Percentiles rank a stretch among this genome's conserved stretches.
These are phyloP conservation scores for Salvelinus fontinalis DNA, from an alignment of 2,113 vertebrate genomes.

Conservation along the genomic window DNA sequence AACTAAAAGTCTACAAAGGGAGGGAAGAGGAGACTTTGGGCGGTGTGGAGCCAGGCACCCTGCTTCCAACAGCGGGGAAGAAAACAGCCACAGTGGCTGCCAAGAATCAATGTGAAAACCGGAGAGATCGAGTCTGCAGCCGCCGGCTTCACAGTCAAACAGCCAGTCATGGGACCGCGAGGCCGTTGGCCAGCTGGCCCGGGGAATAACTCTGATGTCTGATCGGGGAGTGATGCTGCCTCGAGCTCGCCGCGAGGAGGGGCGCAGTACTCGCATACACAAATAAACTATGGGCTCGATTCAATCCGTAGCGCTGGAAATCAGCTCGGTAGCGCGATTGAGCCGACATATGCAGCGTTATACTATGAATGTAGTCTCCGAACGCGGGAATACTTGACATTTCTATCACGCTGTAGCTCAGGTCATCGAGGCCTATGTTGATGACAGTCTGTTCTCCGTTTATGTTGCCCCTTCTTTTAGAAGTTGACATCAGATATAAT, in stretches of 20 bases:
- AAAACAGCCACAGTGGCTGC: slow-evolving; percentile 32
- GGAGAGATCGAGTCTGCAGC: slow-evolving; percentile 23
- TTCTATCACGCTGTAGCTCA: too few species aligned
- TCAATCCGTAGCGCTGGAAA: too few species aligned
- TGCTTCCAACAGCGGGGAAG: not conserved
- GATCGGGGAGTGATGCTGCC: slow-evolving; percentile 25
- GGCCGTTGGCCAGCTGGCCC: slow-evolving; percentile 55
- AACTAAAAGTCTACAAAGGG: not conserved
- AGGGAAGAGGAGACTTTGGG: not conserved
- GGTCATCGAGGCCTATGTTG: too few species aligned
- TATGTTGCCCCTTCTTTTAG: too few species aligned
- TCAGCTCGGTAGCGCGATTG: too few species aligned
- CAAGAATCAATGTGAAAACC: slow-evolving; percentile 41
- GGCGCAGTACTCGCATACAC: not conserved
- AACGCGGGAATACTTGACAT: too few species aligned
- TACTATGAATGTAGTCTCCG: too few species aligned
- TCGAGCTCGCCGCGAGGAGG: not conserved
- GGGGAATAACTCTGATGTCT: slow-evolving; percentile 50
- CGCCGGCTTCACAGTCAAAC: slow-evolving; percentile 34
- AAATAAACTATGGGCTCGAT: too few species aligned
- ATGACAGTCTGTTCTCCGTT: too few species aligned
- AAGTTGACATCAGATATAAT: too few species aligned
- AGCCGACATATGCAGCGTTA: too few species aligned
- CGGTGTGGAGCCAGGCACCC: not conserved
- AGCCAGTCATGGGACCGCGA: slow-evolving; percentile 57